These are phyloP conservation scores for Dicaeum eximium DNA, from an alignment of 2,113 vertebrate species.

Conservation along the genomic window DNA sequence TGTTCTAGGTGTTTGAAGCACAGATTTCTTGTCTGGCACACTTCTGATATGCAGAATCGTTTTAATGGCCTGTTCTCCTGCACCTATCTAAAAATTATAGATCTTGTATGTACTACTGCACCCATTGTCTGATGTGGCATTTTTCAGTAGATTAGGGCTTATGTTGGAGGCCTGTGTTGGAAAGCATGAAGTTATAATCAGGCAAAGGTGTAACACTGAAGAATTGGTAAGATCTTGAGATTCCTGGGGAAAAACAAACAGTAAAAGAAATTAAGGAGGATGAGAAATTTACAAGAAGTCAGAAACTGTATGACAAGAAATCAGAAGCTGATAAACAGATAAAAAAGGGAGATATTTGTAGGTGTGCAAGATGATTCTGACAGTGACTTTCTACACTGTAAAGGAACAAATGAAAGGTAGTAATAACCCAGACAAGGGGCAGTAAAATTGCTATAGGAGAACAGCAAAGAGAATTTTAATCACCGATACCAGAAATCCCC, in stretches of 20 bases:
- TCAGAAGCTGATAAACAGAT: neutral
- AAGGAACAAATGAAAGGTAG: neutral
- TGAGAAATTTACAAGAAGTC: neutral
- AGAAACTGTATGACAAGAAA: neutral
- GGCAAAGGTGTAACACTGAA: neutral
- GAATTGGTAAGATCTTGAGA: neutral
- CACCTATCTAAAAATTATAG: neutral
- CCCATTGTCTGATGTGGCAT: neutral
- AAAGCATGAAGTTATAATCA: neutral
- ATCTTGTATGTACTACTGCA: neutral
- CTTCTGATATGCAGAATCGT: neutral
- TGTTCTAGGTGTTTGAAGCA: neutral
- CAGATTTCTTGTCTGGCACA: neutral
- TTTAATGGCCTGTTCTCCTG: neutral
- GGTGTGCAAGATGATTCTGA: neutral
- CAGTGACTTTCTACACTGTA: neutral
- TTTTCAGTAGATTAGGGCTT: neutral
- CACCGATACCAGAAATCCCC: neutral
- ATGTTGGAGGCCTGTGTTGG: neutral
- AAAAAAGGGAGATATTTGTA: neutral
- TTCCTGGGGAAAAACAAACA: neutral
- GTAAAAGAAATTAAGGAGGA: neutral
- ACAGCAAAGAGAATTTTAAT: neutral
- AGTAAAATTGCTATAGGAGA: neutral
- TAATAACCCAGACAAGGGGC: neutral